A percentile compares a stretch with the other conserved stretches of the same genome.
Evolutionary conservation across 2,888 invertebrate genomes (phyloP).

Genomic region (Chymomyza fuscimana): DNA sequence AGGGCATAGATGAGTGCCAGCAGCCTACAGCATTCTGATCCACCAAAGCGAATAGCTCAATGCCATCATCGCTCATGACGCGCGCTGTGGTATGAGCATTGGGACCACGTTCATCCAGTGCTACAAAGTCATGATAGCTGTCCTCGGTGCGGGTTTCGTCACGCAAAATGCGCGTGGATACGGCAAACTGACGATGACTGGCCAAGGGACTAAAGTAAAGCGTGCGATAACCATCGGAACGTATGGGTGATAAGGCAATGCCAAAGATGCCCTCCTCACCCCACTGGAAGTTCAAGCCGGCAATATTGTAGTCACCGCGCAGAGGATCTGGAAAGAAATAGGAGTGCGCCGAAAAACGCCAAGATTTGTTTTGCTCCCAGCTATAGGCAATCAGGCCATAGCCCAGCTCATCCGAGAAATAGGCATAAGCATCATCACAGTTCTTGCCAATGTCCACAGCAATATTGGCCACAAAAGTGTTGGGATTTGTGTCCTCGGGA

Average conservation of each 20-base stretch:
- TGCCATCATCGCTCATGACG: conserved; percentile 87
- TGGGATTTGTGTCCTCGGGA: conserved; percentile 86
- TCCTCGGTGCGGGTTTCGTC: conserved; percentile 85
- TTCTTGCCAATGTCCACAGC: conserved; percentile 88
- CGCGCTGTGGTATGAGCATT: conserved; percentile 87
- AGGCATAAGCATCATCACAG: conserved; percentile 89
- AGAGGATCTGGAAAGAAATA: conserved; percentile 91
- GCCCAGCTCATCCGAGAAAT: conserved; percentile 90
- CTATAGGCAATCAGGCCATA: conserved; percentile 91
- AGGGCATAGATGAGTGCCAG: conserved; percentile 87
- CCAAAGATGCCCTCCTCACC: conserved; percentile 90
- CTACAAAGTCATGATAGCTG: conserved; percentile 86
- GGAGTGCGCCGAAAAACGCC: conserved; percentile 88
- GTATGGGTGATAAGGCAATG: conserved; percentile 85
- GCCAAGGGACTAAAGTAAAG: conserved; percentile 90
- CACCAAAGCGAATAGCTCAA: conserved; percentile 88
- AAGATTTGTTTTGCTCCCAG: conserved; percentile 87
- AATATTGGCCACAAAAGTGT: conserved; percentile 92
- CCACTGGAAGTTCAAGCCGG: conserved; percentile 92
- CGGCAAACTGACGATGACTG: conserved; percentile 88
- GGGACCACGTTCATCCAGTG: conserved; percentile 83
- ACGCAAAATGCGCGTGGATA: conserved; percentile 87
- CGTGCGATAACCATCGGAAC: conserved; percentile 85
- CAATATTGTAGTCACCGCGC: conserved; percentile 88
- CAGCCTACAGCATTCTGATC: conserved; percentile 91